Percentiles rank a stretch among this genome's conserved stretches.
phyloP scores from a whole-genome alignment of 2,113 vertebrate species.

The Hyperoodon ampullatus region DNA sequence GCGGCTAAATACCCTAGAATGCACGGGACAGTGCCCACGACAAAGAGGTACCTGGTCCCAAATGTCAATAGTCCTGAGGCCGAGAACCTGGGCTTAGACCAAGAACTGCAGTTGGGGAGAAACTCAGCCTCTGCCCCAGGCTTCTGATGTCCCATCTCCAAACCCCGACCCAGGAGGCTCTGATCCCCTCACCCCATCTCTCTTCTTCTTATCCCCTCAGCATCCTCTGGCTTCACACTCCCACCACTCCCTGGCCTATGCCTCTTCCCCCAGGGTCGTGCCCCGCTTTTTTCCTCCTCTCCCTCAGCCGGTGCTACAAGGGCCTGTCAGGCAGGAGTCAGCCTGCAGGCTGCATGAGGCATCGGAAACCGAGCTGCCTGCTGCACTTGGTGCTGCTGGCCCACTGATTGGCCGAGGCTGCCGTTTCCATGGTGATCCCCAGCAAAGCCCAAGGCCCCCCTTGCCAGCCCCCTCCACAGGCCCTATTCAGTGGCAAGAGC shows the following conservation, averaged over 20 bases:
- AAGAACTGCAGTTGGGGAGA: not conserved
- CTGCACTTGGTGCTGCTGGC: constrained; percentile 54
- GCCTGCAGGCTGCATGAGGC: constrained; percentile 74
- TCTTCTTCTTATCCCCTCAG: not conserved
- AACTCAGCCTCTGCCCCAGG: not conserved
- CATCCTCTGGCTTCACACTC: not conserved
- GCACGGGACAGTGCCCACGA: not conserved
- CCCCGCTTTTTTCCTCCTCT: not conserved
- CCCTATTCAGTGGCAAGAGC: constrained; percentile 75
- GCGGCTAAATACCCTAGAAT: not conserved
- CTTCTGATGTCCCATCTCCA: not conserved
- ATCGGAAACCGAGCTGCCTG: constrained; percentile 71
- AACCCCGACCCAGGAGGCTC: not conserved
- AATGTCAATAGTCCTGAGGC: not conserved
- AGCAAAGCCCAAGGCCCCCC: constrained; percentile 69
- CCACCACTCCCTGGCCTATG: not conserved
- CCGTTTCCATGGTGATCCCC: constrained; percentile 79
- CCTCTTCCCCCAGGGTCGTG: not conserved
- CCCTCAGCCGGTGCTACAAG: constrained; percentile 18
- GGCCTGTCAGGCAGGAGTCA: constrained; percentile 71
- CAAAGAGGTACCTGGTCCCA: not conserved
- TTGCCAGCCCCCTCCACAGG: not conserved
- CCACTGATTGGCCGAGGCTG: constrained; percentile 73
- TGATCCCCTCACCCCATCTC: not conserved
- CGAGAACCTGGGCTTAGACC: not conserved